phyloP scores from a whole-genome alignment of 2,888 invertebrate genomes.

The Drosophila siamana region DNA sequence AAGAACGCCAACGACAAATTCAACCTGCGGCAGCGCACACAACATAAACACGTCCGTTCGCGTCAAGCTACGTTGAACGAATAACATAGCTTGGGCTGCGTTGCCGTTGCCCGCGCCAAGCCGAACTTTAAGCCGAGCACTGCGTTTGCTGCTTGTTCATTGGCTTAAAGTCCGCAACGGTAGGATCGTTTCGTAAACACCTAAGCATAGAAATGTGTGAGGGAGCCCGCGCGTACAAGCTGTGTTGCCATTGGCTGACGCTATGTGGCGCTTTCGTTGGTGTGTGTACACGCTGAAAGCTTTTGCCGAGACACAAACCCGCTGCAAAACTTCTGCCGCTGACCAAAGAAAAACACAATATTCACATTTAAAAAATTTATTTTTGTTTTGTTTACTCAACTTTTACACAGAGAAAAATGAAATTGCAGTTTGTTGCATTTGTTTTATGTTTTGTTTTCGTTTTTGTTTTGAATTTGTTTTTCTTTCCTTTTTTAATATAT shows the following conservation, averaged over 20 bases:
- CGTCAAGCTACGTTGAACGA: conserved; percentile 54
- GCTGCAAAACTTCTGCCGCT: not conserved
- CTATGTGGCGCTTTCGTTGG: conserved; percentile 1
- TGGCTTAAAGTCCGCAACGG: conserved; percentile 36
- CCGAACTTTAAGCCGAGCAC: conserved; percentile 51
- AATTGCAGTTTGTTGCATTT: conserved; percentile 73
- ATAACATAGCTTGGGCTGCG: conserved; percentile 37
- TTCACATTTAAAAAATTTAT: conserved; percentile 75
- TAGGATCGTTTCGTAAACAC: conserved; percentile 20
- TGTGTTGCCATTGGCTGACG: conserved; percentile 13
- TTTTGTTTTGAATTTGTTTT: conserved; percentile 19
- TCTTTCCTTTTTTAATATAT: conserved; percentile 25
- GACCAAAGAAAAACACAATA: not conserved
- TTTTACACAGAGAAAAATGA: conserved; percentile 82
- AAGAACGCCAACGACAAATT: conserved; percentile 6
- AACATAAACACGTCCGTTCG: conserved; percentile 52
- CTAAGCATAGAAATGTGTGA: not conserved
- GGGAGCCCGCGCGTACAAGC: not conserved
- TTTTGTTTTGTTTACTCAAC: conserved; percentile 71
- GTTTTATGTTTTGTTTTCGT: conserved; percentile 48
- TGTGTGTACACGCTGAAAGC: conserved; percentile 26
- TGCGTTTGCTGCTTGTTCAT: conserved; percentile 33
- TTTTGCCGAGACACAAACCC: conserved; percentile 32
- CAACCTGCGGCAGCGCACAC: not conserved
- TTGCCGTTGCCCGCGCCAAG: conserved; percentile 19